Evolutionary conservation across 1,140 invertebrate species (phyloP), one percentile per base, ranked within the genome.

Genomic region (Papilio polyxenes): DNA sequence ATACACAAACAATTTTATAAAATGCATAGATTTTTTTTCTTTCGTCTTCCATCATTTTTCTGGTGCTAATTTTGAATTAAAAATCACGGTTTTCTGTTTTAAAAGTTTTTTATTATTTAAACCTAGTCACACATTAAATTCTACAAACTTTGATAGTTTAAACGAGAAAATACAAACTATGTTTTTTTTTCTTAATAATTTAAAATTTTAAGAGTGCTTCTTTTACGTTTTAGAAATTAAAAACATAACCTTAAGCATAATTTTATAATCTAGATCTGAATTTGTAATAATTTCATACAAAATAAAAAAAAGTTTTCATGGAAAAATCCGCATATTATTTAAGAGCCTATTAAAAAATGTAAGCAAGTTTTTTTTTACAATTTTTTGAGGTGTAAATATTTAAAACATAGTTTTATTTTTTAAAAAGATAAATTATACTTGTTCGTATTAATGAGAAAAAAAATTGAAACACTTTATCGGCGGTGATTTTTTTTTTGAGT

Each of bases 401-500:
- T 72, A 15, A 72, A 72, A 72, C 65, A 72, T 23, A 31, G 62
- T 72, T 72, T 72, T 17, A 15, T 44, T 44, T 44, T 72, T 72
- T 72, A 56, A 69, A 23, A 69, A 72, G 13, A 72, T 40, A 37
- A 69, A 80, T 80, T 78, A 31, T 78, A 79, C 76, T 79, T 79
- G 31, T 65, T 65, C 17, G 77, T 48, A 80, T 80, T 49, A 23
- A 48, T 49, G 11, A 9, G 44, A 69, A 20, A n/a, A n/a, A 31
- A 53, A 80, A 13, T 49, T 80, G n/a, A 69, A 37, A 53, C 62
- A 53, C 56, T 44, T n/a, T 23, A 44, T 65, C 23, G 37, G 76
- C 37, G 78, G 40, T 44, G 75, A 53, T n/a, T 77, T 51, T 72
- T 80, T 79, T 65, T 44, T 48, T 53, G 0, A 4, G 17, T 69